A percentile compares a stretch with the other conserved stretches of the same genome.
These are phyloP conservation scores for Melanotaenia boesemani DNA, from an alignment of 2,797 vertebrate genomes.

Conservation along the genomic window DNA sequence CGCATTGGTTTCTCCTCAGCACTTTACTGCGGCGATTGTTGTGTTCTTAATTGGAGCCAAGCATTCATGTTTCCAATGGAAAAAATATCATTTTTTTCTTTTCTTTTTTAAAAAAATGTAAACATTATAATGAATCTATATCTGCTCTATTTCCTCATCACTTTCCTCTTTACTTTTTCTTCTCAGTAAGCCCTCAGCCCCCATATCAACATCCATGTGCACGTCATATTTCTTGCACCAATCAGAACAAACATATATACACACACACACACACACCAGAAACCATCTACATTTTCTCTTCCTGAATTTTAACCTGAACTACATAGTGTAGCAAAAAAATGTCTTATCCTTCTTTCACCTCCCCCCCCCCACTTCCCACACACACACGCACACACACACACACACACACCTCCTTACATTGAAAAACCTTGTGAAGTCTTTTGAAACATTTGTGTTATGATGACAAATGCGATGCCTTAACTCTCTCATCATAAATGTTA, in stretches of 20 bases:
- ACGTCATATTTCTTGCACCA: slow-evolving; percentile 66
- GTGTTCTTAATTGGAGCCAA: slow-evolving; percentile 70
- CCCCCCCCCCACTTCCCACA: slow-evolving; percentile 35
- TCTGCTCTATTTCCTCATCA: slow-evolving; percentile 76
- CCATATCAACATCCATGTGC: slow-evolving; percentile 25
- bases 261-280: slow-evolving; percentile 33
- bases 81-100: slow-evolving; percentile 43
- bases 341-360: too few relatives aligned
- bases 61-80: slow-evolving; percentile 70
- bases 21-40: slow-evolving; percentile 70
- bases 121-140: slow-evolving; percentile 38
- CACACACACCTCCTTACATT: slow-evolving; percentile 57
- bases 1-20: slow-evolving; percentile 77
- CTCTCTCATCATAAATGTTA: slow-evolving; percentile 49
- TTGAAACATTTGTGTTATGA: slow-evolving; percentile 63
- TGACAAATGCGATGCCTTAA: slow-evolving; percentile 49
- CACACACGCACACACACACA: slow-evolving; percentile 30
- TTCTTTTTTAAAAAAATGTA: slow-evolving; percentile 46
- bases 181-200: slow-evolving; percentile 21
- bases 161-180: slow-evolving; percentile 64
- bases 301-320: slow-evolving; percentile 80
- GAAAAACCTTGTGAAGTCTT: slow-evolving; percentile 62
- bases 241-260: slow-evolving; percentile 39
- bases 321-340: slow-evolving; percentile 78
- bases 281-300: slow-evolving; percentile 79